These are phyloP conservation scores for Pteria penguin DNA, from an alignment of 2,888 invertebrate species.

Conservation along the genomic window DNA sequence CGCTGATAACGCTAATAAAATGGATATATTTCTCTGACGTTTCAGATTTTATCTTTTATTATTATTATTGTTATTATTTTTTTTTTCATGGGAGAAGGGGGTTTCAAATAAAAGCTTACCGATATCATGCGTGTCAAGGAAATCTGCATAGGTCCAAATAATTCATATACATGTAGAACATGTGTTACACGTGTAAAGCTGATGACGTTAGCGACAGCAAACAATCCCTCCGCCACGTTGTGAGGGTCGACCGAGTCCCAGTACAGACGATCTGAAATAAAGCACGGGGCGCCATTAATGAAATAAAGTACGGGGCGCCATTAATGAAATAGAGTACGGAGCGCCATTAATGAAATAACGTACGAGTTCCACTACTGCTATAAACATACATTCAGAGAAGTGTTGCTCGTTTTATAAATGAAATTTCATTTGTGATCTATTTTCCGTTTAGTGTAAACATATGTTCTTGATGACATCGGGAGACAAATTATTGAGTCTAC, in stretches of 20 bases:
- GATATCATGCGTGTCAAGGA: conserved; percentile 72
- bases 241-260: conserved; percentile 63
- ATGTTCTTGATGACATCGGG: too few species aligned
- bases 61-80: not conserved
- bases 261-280: conserved; percentile 63
- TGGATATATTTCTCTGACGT: not conserved
- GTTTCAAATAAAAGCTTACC: conserved; percentile 46
- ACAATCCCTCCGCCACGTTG: conserved; percentile 67
- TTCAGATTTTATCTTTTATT: not conserved
- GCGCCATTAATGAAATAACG: too few species aligned
- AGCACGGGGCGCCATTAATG: too few species aligned
- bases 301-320: too few species aligned
- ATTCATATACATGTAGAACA: conserved; percentile 72
- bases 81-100: not conserved
- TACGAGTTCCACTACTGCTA: too few species aligned
- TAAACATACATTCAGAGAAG: too few species aligned
- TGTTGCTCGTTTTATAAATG: too few species aligned
- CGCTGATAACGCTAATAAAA: too few species aligned
- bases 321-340: too few species aligned
- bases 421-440: too few species aligned
- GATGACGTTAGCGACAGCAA: conserved; percentile 74
- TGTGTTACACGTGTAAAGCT: conserved; percentile 72
- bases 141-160: conserved; percentile 75
- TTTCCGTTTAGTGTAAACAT: too few species aligned
- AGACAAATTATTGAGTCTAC: too few species aligned